A percentile compares a stretch with the other conserved stretches of the same genome.
Conservation (phyloP, 1,140 invertebrate species). For the Ceratosolen fusciceps region DNA sequence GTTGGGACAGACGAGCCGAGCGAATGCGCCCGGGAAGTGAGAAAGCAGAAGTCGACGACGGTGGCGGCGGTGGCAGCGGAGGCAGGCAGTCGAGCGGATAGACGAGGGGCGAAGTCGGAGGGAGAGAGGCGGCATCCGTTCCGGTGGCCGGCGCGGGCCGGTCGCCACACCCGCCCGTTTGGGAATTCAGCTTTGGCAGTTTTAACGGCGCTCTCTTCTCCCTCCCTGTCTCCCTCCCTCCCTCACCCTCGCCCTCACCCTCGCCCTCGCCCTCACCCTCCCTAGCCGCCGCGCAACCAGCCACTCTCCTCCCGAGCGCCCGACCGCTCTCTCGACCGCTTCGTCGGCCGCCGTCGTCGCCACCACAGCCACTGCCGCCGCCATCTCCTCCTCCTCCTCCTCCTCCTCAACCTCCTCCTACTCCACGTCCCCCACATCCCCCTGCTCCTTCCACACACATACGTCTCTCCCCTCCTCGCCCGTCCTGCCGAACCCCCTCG, state of each 20-base stretch:
- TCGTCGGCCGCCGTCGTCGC: no score
- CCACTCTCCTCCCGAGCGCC: no score
- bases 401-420: no score
- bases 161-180: conserved; percentile 73
- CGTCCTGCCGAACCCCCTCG: not conserved
- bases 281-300: not conserved
- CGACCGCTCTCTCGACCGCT: no score
- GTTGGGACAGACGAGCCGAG: not conserved
- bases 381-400: no score
- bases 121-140: conserved; percentile 57
- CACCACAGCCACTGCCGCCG: no score
- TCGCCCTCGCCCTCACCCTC: no score
- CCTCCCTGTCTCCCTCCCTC: not conserved
- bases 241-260: not conserved
- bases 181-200: conserved; percentile 70
- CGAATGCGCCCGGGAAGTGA: conserved; percentile 29
- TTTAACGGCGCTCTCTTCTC: conserved; percentile 45
- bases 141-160: conserved; percentile 68
- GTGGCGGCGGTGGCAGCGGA: not conserved
- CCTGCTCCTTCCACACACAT: no score
- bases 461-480: not conserved
- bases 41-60: conserved; percentile 29
- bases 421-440: not conserved
- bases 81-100: not conserved
- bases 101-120: not conserved